Evolutionary conservation across 2,113 vertebrate species (phyloP), one percentile per base, ranked within the genome.

Genomic region (Rafetus swinhoei): DNA sequence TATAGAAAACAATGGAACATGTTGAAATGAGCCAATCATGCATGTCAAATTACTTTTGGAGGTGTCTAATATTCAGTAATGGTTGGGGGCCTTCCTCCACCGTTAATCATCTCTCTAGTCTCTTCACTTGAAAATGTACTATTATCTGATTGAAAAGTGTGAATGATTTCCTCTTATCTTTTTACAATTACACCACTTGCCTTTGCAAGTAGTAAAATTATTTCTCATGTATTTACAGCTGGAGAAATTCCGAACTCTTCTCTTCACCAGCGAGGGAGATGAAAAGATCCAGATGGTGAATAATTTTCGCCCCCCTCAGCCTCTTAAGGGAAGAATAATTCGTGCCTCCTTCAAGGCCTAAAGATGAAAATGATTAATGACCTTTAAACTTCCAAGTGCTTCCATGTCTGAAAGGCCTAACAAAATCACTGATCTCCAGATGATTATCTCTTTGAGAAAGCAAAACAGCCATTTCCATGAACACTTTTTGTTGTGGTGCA

Each of bases 261-360:
- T 98, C 82, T 99, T 99, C 96, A 99, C 95, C 0, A 94, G 94
- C 25, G 99, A 99, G 95, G 99, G 99, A 3, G 98, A 98, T 54
- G 98, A 99, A 96, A 98, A 98, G 96, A 97, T 97, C 39, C 98
- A 98, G 76, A 99, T 99, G 99, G 99, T 99, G 93, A 99, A 99
- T 97, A 99, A 99, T 94, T 99, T 99, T 89, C 99, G 99, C 13
- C 98, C 99, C 7, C 99, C 99, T 7, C 99, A 99, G 95, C 99
- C 99, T 72, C 98, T 99, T 81, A 99, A 99, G 80, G 99, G 98
- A 65, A 98, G 99, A 81, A 98, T 98, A 89, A 99, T 99, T 69
- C 98, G 97, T 62, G 98, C 99, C 80, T 99, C 99, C 79, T 99
- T 99, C 97, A 98, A 98, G 96, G 98, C 98, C 97, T 98, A 93